phyloP scores from a whole-genome alignment of 2,888 invertebrate species.

The Tanytarsus gracilentus region DNA sequence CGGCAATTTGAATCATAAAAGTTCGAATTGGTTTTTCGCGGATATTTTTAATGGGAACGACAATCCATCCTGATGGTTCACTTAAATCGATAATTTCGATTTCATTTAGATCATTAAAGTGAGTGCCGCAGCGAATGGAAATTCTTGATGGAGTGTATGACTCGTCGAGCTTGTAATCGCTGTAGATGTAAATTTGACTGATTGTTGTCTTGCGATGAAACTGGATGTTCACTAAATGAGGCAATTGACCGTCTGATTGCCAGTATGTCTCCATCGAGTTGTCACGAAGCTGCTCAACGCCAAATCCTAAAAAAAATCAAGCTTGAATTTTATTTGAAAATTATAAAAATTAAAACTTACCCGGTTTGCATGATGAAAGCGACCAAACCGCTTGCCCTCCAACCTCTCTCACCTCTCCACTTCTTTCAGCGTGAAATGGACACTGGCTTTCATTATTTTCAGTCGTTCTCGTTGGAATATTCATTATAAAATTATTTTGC shows the following conservation, averaged over 20 bases:
- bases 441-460: slow-evolving; percentile 19
- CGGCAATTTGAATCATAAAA: slow-evolving; percentile 94
- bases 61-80: slow-evolving; percentile 96
- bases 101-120: slow-evolving; percentile 94
- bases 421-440: slow-evolving; percentile 40
- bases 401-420: slow-evolving; percentile 63
- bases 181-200: slow-evolving; percentile 90
- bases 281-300: slow-evolving; percentile 92
- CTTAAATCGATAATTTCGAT: slow-evolving; percentile 86
- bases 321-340: neutral
- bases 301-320: slow-evolving; percentile 63
- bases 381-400: slow-evolving; percentile 95
- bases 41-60: slow-evolving; percentile 82
- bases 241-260: slow-evolving; percentile 98
- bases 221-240: slow-evolving; percentile 94
- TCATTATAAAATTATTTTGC: neutral
- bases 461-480: neutral
- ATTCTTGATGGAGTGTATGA: slow-evolving; percentile 96
- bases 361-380: slow-evolving; percentile 95
- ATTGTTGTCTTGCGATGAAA: slow-evolving; percentile 92
- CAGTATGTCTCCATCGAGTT: slow-evolving; percentile 96
- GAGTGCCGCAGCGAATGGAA: slow-evolving; percentile 86
- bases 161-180: slow-evolving; percentile 96
- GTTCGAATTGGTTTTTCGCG: slow-evolving; percentile 82
- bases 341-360: slow-evolving; percentile 43